Evolutionary conservation across 2,113 vertebrate species (phyloP).

Genomic region (Phasianus colchicus): DNA sequence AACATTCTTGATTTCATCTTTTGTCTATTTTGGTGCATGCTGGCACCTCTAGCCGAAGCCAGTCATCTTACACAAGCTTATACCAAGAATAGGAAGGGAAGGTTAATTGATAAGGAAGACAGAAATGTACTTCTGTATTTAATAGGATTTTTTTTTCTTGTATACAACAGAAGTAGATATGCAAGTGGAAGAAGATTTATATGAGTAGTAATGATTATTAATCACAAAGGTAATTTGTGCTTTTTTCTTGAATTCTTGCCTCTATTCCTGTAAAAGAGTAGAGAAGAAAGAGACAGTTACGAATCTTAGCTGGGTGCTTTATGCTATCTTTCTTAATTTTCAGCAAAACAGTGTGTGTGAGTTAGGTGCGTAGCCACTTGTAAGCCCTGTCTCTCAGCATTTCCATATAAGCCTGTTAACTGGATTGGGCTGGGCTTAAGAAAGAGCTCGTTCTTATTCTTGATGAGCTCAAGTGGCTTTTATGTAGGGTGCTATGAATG

Average conservation of each 20-base stretch:
- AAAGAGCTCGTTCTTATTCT: slow-evolving; percentile 35
- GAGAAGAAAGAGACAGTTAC: neutral
- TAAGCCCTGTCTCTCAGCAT: slow-evolving; percentile 4
- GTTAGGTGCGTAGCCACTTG: neutral
- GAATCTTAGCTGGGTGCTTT: neutral
- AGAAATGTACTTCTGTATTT: neutral
- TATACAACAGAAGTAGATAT: too few relatives aligned
- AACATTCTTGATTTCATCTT: neutral
- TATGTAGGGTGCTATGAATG: neutral
- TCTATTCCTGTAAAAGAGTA: neutral
- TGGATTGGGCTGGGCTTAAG: slow-evolving; percentile 26
- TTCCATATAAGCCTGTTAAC: slow-evolving; percentile 57
- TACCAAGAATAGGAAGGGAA: neutral
- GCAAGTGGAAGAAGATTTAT: neutral
- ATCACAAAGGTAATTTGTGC: neutral
- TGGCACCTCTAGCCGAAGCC: neutral
- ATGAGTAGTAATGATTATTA: neutral
- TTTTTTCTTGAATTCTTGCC: neutral
- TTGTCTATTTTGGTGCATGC: neutral
- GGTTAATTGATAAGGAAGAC: neutral
- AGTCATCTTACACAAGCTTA: slow-evolving; percentile 8
- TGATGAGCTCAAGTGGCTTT: slow-evolving; percentile 39
- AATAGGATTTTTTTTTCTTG: neutral
- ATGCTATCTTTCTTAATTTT: neutral
- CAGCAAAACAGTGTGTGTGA: neutral